Evolutionary conservation across 2,797 vertebrate species (phyloP).

Genomic region (Sebastolobus alascanus): DNA sequence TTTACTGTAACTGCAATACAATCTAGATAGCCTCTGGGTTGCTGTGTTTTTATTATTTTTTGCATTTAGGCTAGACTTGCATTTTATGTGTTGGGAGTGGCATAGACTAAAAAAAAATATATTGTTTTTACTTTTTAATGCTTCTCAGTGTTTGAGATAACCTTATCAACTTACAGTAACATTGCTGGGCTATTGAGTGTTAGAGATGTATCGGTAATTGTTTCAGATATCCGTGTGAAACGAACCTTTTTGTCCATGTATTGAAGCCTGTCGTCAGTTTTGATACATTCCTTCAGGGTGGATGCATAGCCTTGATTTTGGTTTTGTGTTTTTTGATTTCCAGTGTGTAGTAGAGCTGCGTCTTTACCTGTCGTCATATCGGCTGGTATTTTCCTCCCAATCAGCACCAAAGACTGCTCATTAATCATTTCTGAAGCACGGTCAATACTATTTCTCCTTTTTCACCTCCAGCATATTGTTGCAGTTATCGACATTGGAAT

Average conservation of each 20-base stretch:
- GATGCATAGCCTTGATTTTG: conserved; percentile 73
- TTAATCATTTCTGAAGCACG: conserved; percentile 92
- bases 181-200: conserved; percentile 92
- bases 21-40: conserved; percentile 90
- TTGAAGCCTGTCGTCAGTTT: conserved; percentile 90
- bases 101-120: conserved; percentile 75
- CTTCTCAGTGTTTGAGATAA: conserved; percentile 94
- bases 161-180: conserved; percentile 79
- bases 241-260: conserved; percentile 80
- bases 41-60: conserved; percentile 87
- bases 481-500: conserved; percentile 86
- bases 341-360: conserved; percentile 67
- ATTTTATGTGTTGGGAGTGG: conserved; percentile 86
- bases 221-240: conserved; percentile 90
- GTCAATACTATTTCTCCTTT: conserved; percentile 91
- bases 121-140: conserved; percentile 88
- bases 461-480: conserved; percentile 89
- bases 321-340: conserved; percentile 78
- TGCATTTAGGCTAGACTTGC: conserved; percentile 84
- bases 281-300: conserved; percentile 99
- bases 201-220: conserved; percentile 92
- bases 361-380: conserved; percentile 73
- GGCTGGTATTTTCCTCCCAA: conserved; percentile 66
- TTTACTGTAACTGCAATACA: conserved; percentile 95
- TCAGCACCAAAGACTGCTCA: conserved; percentile 99